Evolutionary conservation across 2,113 vertebrate species (phyloP).

Genomic region (Polyodon spathula): DNA sequence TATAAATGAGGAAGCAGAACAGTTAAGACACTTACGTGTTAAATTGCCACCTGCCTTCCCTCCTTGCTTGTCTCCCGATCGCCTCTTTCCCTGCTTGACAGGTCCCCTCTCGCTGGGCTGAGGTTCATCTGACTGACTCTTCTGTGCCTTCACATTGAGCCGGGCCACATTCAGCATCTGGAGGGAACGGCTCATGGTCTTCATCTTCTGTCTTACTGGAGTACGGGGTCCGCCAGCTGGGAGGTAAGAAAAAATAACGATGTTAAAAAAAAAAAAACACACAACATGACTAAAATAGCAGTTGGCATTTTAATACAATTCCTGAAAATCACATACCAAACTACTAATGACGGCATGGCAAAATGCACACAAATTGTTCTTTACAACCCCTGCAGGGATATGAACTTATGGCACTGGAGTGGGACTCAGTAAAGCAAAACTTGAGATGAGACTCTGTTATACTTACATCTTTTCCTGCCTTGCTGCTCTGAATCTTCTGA

Average conservation of each 20-base stretch:
- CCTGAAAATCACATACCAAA: too few species aligned
- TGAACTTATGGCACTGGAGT: too few species aligned
- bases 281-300: too few species aligned
- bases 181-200: constrained; percentile 86
- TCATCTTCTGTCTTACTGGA: constrained; percentile 93
- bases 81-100: constrained; percentile 44
- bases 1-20: not conserved
- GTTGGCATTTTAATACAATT: too few species aligned
- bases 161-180: constrained; percentile 92
- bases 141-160: constrained; percentile 86
- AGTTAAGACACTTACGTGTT: constrained; percentile 33
- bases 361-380: too few species aligned
- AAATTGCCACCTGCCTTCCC: constrained; percentile 29
- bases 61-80: constrained; percentile 47
- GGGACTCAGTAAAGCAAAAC: too few species aligned
- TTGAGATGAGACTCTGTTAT: too few species aligned
- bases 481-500: constrained; percentile 40
- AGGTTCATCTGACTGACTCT: constrained; percentile 58
- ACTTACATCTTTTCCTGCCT: constrained; percentile 70
- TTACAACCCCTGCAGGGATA: too few species aligned
- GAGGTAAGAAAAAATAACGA: too few species aligned
- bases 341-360: too few species aligned
- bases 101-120: constrained; percentile 38
- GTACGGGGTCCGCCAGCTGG: constrained; percentile 77
- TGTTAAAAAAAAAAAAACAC: too few species aligned